These are phyloP conservation scores for Amniataba percoides DNA, from an alignment of 2,797 vertebrate genomes.

Conservation along the genomic window DNA sequence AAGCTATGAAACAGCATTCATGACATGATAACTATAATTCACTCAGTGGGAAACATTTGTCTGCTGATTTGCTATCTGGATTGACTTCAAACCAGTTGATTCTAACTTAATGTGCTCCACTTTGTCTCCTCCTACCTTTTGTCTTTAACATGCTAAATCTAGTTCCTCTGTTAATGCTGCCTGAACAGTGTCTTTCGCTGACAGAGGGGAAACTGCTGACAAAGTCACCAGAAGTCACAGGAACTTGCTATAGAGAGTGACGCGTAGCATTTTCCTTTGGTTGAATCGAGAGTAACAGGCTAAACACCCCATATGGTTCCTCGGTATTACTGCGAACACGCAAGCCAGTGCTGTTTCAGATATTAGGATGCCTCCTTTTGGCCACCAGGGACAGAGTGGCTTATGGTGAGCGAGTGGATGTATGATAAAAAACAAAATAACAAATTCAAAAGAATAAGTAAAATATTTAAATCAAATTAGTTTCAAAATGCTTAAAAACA, in stretches of 20 bases:
- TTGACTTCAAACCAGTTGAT: background rate
- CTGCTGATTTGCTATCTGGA: background rate
- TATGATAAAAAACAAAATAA: background rate
- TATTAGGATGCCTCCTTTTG: background rate
- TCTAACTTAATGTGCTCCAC: background rate
- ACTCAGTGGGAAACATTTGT: background rate
- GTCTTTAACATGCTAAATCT: constrained; percentile 1
- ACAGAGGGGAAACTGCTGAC: constrained; percentile 10
- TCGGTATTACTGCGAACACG: background rate
- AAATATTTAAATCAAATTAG: too few relatives aligned
- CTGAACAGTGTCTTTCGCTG: constrained; percentile 5
- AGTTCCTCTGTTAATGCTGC: background rate
- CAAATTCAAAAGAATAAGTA: too few relatives aligned
- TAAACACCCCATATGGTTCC: rapidly evolving
- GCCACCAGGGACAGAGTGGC: constrained; percentile 1
- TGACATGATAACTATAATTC: background rate
- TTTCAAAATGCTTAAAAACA: background rate
- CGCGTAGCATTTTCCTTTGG: background rate
- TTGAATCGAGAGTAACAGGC: constrained; percentile 1
- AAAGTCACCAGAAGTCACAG: constrained; percentile 15
- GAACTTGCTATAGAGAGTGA: background rate
- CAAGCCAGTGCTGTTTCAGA: background rate
- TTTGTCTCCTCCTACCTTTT: background rate
- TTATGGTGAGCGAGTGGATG: background rate
- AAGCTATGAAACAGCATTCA: background rate